These are phyloP conservation scores for Saccostrea glomerata DNA, from an alignment of 1,140 invertebrate species.

Conservation along the genomic window DNA sequence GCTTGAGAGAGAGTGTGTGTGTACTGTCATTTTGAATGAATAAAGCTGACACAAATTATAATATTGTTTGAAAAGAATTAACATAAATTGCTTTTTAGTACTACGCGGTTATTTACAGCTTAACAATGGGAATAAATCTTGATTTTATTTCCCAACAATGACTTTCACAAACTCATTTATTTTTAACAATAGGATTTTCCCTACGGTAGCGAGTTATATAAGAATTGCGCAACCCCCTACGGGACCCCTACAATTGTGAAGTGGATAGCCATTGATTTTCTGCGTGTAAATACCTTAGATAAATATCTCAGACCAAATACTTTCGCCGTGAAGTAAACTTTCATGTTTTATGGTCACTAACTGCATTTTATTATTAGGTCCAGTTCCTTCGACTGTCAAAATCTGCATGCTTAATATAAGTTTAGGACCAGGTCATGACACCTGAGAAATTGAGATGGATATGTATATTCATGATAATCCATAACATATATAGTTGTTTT, in stretches of 20 bases:
- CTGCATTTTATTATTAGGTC: conserved; percentile 8
- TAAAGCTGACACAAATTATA: neutral
- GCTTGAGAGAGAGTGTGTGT: neutral
- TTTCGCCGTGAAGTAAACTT: conserved; percentile 25
- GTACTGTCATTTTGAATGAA: neutral
- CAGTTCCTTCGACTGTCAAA: neutral
- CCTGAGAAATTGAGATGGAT: neutral
- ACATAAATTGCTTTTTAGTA: neutral
- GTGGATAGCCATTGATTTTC: conserved; percentile 36
- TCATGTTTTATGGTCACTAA: conserved; percentile 21
- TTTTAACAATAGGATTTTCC: conserved; percentile 38
- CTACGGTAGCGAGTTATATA: neutral
- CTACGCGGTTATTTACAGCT: neutral
- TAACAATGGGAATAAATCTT: neutral
- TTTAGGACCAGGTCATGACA: neutral
- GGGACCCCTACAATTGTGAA: neutral
- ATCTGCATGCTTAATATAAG: neutral
- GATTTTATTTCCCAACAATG: neutral
- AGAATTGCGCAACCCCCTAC: conserved; percentile 7
- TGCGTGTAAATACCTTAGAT: conserved; percentile 34
- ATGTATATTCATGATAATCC: neutral
- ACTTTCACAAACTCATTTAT: conserved; percentile 1
- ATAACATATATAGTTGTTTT: neutral
- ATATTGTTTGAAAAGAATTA: conserved; percentile 7
- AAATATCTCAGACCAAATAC: conserved; percentile 29